These are phyloP conservation scores for Astropecten irregularis DNA, from an alignment of 53 echinoderm and acorn worm species.

Conservation along the genomic window DNA sequence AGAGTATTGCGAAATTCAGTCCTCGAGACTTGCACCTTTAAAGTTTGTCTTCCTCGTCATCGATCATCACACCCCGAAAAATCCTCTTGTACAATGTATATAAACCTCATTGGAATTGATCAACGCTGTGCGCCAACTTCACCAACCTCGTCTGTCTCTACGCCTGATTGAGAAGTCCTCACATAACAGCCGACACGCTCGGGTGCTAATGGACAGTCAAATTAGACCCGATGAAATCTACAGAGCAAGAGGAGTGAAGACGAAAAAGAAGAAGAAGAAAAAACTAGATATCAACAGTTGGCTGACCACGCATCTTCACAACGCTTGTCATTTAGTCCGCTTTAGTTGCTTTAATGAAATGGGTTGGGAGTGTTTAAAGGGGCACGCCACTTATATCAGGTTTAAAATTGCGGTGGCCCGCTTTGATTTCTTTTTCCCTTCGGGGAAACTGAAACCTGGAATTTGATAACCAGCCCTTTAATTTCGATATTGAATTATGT, in stretches of 20 bases:
- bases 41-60: too few species aligned
- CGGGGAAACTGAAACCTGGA: too few species aligned
- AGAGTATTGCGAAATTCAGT: too few species aligned
- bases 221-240: background rate
- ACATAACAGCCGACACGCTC: conserved; percentile 15
- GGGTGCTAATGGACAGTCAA: conserved; percentile 23
- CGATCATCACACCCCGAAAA: conserved; percentile 28
- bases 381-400: too few species aligned
- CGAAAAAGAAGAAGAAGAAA: too few species aligned
- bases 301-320: background rate
- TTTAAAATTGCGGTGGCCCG: too few species aligned
- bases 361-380: background rate
- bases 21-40: too few species aligned
- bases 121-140: background rate
- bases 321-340: background rate
- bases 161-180: too few species aligned
- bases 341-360: background rate
- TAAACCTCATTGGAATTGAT: conserved; percentile 32
- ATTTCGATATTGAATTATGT: too few species aligned
- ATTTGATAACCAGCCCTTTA: too few species aligned
- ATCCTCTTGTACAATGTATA: background rate
- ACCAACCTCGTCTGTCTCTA: background rate
- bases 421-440: too few species aligned
- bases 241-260: background rate
- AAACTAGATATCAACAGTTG: too few species aligned